A percentile compares a stretch with the other conserved stretches of the same genome.
phyloP scores from a whole-genome alignment of 2,113 vertebrate genomes.

The Sinocyclocheilus anophthalmus region DNA sequence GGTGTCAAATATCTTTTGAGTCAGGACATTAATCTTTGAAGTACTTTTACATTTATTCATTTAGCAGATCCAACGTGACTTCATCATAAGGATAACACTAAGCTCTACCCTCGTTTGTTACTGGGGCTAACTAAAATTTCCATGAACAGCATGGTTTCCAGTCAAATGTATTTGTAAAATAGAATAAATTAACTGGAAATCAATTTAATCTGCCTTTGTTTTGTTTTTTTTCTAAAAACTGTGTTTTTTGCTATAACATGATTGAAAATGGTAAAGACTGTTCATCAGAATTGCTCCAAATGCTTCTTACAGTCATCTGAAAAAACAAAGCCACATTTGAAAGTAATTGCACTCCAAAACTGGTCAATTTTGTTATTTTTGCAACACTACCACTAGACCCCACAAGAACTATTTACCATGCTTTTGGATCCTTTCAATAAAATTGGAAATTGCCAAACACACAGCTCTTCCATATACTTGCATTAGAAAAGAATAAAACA shows the following conservation, averaged over 20 bases:
- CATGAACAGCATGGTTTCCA: not conserved
- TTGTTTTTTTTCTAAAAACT: no score
- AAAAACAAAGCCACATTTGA: not conserved
- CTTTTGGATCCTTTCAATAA: not conserved
- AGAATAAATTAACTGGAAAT: not conserved
- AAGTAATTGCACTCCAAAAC: not conserved
- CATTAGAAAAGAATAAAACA: no score
- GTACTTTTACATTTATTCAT: not conserved
- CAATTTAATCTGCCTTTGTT: not conserved
- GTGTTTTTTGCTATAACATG: no score
- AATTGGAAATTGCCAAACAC: not conserved
- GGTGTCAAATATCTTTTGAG: not conserved
- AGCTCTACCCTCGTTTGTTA: not conserved
- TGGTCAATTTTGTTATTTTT: not conserved
- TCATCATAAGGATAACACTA: not conserved
- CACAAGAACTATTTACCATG: not conserved
- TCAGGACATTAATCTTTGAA: constrained; percentile 42
- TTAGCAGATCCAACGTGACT: not conserved
- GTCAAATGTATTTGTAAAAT: not conserved
- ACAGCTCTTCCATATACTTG: no score
- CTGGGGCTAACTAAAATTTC: not conserved
- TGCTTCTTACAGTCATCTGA: not conserved
- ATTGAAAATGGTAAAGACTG: not conserved
- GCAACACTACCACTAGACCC: not conserved
- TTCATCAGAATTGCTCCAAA: not conserved